These are phyloP conservation scores for Atherix ibis DNA, from an alignment of 2,888 invertebrate genomes.

Conservation along the genomic window DNA sequence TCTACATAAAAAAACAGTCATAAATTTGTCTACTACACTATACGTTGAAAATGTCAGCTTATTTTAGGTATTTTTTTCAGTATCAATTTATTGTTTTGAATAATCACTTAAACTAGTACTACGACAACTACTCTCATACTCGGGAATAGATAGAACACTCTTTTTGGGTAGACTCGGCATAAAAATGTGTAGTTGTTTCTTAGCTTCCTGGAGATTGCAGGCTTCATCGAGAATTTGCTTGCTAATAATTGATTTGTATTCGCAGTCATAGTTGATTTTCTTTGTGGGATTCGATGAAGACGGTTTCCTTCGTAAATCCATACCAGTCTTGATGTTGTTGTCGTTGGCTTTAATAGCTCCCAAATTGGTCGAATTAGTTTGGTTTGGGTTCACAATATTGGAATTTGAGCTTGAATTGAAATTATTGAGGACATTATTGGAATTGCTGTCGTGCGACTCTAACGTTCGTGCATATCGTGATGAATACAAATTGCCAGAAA, in stretches of 20 bases:
- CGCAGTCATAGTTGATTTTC: slow-evolving; percentile 11
- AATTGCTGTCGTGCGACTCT: neutral
- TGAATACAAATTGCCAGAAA: slow-evolving; percentile 2
- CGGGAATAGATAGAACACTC: slow-evolving; percentile 18
- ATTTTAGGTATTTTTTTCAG: neutral
- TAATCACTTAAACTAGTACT: slow-evolving; percentile 22
- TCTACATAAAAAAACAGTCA: too few species aligned
- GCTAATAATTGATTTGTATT: slow-evolving; percentile 15
- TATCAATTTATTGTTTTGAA: slow-evolving; percentile 7
- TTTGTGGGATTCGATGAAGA: neutral
- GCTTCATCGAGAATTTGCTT: slow-evolving; percentile 15
- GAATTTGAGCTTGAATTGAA: too few species aligned
- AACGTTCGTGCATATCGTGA: neutral
- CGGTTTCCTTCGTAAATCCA: slow-evolving; percentile 3
- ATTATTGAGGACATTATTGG: too few species aligned
- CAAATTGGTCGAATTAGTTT: too few species aligned
- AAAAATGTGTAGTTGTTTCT: slow-evolving; percentile 58
- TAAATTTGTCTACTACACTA: too few species aligned
- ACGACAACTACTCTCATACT: slow-evolving; percentile 19
- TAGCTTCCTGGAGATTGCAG: slow-evolving; percentile 25
- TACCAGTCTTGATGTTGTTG: slow-evolving; percentile 2
- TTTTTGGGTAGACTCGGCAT: slow-evolving; percentile 50
- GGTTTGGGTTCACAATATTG: too few species aligned
- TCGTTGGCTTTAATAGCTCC: too few species aligned
- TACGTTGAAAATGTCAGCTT: too few species aligned